These are phyloP conservation scores for Peribatodes rhomboidaria DNA, from an alignment of 2,888 invertebrate genomes.

Conservation along the genomic window DNA sequence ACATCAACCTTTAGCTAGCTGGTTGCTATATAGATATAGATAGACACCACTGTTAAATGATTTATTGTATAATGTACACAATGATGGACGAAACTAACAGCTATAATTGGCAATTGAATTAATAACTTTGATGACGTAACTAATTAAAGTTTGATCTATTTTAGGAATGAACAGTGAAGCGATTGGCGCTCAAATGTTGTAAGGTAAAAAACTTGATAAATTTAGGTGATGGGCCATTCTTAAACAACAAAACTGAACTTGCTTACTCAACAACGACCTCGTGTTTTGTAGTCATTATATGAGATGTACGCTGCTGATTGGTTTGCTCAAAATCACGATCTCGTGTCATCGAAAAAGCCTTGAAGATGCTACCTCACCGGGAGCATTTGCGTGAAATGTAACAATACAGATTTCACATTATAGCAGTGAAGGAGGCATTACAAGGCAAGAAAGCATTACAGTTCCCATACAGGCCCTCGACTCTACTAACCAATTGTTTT, in stretches of 20 bases:
- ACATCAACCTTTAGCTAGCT: no score
- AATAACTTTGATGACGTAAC: neutral
- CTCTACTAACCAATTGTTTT: no score
- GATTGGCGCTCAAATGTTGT: conserved; percentile 61
- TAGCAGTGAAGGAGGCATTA: no score
- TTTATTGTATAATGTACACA: no score
- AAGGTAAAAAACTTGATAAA: conserved; percentile 64
- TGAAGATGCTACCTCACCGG: no score
- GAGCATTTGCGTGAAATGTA: no score
- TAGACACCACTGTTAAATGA: no score
- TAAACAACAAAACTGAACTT: conserved; percentile 21
- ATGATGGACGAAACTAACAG: neutral
- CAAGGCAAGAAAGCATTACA: no score
- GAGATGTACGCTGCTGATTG: neutral
- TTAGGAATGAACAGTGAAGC: conserved; percentile 71
- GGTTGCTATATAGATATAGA: no score
- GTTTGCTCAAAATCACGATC: neutral
- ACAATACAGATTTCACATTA: no score
- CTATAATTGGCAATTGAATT: neutral
- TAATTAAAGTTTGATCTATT: conserved; percentile 56
- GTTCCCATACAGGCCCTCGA: no score
- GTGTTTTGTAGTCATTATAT: neutral
- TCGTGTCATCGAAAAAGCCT: neutral
- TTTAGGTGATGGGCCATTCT: conserved; percentile 40
- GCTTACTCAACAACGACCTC: conserved; percentile 34